phyloP scores from a whole-genome alignment of 2,888 invertebrate genomes.

The Ornithoptera alexandrae region DNA sequence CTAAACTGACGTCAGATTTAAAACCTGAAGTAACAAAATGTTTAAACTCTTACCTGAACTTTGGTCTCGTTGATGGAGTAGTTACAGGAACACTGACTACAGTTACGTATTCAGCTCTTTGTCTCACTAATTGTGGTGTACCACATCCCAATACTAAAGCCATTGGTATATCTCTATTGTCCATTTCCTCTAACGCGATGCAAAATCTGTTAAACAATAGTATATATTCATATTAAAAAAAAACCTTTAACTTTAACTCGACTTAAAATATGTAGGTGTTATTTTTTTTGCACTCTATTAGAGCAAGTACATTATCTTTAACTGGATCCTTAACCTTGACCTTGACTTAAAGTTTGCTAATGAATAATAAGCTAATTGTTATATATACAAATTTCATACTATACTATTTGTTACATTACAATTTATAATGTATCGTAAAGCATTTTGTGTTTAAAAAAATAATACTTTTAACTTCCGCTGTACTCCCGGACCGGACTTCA shows the following conservation, averaged over 20 bases:
- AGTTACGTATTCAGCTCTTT: constrained; percentile 58
- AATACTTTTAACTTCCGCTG: no score
- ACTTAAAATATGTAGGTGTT: no score
- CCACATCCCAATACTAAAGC: constrained; percentile 82
- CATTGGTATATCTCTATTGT: constrained; percentile 74
- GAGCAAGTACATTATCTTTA: no score
- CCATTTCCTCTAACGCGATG: constrained; percentile 84
- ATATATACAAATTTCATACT: neutral
- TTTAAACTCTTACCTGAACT: constrained; percentile 49
- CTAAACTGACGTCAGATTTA: neutral
- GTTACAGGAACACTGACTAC: constrained; percentile 54
- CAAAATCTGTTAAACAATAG: constrained; percentile 74
- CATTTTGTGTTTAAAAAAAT: no score
- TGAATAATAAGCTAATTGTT: neutral
- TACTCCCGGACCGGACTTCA: no score
- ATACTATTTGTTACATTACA: neutral
- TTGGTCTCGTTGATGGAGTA: constrained; percentile 44
- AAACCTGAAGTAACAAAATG: neutral
- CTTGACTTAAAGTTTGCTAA: no score
- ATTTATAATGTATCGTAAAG: no score
- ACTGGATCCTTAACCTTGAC: no score
- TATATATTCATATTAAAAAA: neutral
- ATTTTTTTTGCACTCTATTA: no score
- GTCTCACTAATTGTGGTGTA: constrained; percentile 54
- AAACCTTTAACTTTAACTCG: neutral